Conservation (phyloP, 2,888 invertebrate genomes). For the Lasiommata megera region DNA sequence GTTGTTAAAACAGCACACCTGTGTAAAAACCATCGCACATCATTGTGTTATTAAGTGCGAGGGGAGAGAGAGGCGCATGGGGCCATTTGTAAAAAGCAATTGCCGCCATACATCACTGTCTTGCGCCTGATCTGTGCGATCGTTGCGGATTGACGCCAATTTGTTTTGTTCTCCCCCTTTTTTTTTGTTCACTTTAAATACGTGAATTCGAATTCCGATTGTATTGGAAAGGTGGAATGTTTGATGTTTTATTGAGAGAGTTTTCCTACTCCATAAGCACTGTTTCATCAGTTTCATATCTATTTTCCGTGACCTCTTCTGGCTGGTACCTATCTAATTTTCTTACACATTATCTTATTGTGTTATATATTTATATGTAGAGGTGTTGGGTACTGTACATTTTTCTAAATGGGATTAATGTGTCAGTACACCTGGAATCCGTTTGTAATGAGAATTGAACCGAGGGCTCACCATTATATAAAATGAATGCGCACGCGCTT, state of each 20-base stretch:
- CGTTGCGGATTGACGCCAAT: slow-evolving; percentile 28
- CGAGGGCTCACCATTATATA: no score
- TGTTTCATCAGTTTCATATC: no score
- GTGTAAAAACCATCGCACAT: slow-evolving; percentile 55
- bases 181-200: slow-evolving; percentile 1
- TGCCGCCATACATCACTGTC: slow-evolving; percentile 68
- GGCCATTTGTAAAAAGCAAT: slow-evolving; percentile 74
- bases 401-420: no score
- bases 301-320: no score
- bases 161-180: slow-evolving; percentile 36
- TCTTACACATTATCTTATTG: no score
- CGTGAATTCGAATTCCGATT: not conserved
- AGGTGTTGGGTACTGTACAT: no score
- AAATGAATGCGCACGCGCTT: no score
- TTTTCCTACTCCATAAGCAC: no score
- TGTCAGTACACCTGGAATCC: no score
- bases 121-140: slow-evolving; percentile 59
- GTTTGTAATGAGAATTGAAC: no score
- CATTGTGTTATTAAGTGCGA: slow-evolving; percentile 51
- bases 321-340: no score
- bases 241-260: not conserved
- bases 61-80: slow-evolving; percentile 36
- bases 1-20: not conserved
- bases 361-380: no score
- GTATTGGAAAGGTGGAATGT: not conserved